Percentiles rank a stretch among this genome's conserved stretches.
Evolutionary conservation across 1,140 invertebrate species (phyloP).

Genomic region (Pseudomyrmex gracilis): DNA sequence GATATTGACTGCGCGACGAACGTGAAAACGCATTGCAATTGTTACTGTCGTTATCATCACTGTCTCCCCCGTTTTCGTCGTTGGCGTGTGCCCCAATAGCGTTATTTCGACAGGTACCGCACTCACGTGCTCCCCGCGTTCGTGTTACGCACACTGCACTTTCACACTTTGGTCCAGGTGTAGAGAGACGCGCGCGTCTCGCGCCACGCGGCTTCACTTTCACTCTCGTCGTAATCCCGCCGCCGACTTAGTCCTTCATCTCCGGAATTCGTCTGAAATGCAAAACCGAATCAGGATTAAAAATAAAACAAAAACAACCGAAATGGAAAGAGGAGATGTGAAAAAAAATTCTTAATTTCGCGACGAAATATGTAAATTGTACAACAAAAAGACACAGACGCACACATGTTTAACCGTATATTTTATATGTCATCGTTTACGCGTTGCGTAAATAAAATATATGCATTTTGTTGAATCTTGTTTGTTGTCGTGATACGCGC

Average conservation of each 20-base stretch:
- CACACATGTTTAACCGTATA: neutral
- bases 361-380: neutral
- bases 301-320: neutral
- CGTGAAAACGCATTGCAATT: neutral
- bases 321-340: too few species aligned
- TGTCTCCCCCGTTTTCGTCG: neutral
- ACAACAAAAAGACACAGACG: neutral
- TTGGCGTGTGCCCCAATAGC: slow-evolving; percentile 25
- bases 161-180: slow-evolving; percentile 50
- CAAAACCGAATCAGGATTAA: slow-evolving; percentile 43
- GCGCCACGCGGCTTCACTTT: slow-evolving; percentile 40
- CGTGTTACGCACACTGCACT: slow-evolving; percentile 52
- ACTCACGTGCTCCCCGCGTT: slow-evolving; percentile 13
- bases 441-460: slow-evolving; percentile 25
- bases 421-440: slow-evolving; percentile 13
- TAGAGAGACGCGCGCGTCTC: slow-evolving; percentile 6
- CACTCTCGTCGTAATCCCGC: slow-evolving; percentile 30
- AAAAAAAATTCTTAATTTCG: neutral
- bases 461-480: slow-evolving; percentile 15
- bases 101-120: slow-evolving; percentile 45
- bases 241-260: slow-evolving; percentile 14
- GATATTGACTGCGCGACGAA: slow-evolving; percentile 5
- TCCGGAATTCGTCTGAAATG: slow-evolving; percentile 39
- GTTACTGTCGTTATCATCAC: slow-evolving; percentile 5
- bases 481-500: neutral